phyloP scores from a whole-genome alignment of 2,797 vertebrate species.

The Ceryle rudis region DNA sequence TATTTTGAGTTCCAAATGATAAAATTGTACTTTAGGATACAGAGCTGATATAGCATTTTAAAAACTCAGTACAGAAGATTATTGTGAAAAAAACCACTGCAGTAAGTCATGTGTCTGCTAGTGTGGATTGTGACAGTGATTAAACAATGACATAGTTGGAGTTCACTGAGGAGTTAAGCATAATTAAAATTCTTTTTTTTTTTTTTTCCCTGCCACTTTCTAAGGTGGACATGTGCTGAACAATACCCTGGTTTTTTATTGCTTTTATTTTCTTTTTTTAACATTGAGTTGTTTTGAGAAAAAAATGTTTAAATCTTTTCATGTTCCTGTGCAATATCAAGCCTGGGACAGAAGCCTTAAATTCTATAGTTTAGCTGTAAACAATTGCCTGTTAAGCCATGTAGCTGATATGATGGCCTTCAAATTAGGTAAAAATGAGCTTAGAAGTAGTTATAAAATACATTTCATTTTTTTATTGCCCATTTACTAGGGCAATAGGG shows the following conservation, averaged over 20 bases:
- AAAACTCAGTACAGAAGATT: conserved; percentile 8
- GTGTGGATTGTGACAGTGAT: conserved; percentile 22
- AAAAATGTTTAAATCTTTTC: neutral
- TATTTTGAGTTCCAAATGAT: neutral
- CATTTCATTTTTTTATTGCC: neutral
- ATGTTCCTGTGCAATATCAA: neutral
- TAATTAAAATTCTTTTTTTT: neutral
- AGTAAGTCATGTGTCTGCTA: conserved; percentile 16
- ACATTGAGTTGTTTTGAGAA: neutral
- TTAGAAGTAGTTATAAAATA: neutral
- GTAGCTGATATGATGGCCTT: neutral
- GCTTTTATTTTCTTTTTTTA: neutral
- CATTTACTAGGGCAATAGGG: neutral
- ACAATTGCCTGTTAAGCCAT: neutral
- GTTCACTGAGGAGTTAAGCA: neutral
- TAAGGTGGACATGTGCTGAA: neutral
- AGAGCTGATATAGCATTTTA: neutral
- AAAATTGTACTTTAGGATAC: neutral
- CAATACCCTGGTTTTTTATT: neutral
- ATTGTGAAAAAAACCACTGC: neutral
- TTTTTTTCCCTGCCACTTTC: neutral
- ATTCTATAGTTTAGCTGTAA: neutral
- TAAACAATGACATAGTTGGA: neutral
- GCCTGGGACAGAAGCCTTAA: neutral
- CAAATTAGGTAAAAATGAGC: neutral